phyloP scores from a whole-genome alignment of 1,140 invertebrate genomes.

The Mizuhopecten yessoensis region DNA sequence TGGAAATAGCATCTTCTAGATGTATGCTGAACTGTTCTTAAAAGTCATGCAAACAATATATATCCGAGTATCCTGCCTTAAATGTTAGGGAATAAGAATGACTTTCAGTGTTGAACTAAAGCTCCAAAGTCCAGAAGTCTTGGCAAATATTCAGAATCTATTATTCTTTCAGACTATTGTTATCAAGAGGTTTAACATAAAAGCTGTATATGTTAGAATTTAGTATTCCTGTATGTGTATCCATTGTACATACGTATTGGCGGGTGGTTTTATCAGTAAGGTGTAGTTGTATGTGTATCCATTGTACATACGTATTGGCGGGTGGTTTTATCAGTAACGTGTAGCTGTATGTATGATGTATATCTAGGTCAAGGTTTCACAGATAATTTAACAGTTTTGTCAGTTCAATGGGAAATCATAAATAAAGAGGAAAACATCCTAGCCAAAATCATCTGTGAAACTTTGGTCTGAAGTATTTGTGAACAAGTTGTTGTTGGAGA shows the following conservation, averaged over 20 bases:
- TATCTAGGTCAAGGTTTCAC: neutral
- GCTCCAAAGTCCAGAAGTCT: too few relatives aligned
- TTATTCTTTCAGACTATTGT: too few relatives aligned
- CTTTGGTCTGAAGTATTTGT: neutral
- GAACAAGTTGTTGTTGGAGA: neutral
- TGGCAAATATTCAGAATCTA: too few relatives aligned
- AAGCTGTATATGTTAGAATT: neutral
- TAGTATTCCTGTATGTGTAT: neutral
- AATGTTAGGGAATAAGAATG: neutral
- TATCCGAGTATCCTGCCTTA: neutral
- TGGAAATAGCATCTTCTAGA: neutral
- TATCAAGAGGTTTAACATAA: neutral
- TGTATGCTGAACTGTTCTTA: neutral
- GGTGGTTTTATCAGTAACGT: neutral
- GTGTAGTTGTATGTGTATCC: neutral
- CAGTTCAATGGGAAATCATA: neutral
- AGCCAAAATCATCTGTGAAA: neutral
- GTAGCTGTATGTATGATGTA: neutral
- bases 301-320: neutral
- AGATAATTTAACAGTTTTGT: too few relatives aligned
- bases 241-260: neutral
- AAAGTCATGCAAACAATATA: neutral
- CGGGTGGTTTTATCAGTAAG: neutral
- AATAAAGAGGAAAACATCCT: neutral
- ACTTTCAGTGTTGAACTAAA: too few relatives aligned